These are phyloP conservation scores for Chinchilla lanigera DNA, from an alignment of 2,113 vertebrate genomes.

Conservation along the genomic window DNA sequence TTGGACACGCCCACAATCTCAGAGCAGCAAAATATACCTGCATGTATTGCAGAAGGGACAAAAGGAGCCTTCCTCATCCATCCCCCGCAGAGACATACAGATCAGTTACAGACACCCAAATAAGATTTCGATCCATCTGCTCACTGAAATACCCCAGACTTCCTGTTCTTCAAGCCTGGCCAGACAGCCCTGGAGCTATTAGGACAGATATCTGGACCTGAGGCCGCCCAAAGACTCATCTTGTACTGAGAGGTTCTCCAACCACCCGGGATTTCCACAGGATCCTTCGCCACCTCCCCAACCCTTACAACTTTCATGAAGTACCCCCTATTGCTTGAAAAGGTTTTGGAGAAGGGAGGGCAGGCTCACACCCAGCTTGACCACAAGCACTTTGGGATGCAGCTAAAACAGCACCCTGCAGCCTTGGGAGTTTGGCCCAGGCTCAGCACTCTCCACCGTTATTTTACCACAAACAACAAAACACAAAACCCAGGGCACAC, in stretches of 20 bases:
- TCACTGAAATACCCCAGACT: rapidly evolving
- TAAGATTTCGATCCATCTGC: neutral
- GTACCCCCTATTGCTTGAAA: neutral
- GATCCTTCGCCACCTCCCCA: neutral
- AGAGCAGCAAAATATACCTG: rapidly evolving
- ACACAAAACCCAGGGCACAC: neutral
- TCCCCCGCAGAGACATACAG: neutral
- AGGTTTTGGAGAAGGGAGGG: neutral
- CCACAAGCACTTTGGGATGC: neutral
- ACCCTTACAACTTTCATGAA: neutral
- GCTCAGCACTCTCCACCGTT: neutral
- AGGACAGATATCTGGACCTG: rapidly evolving
- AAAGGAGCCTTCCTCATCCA: too few relatives aligned
- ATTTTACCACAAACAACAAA: neutral
- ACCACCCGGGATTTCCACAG: too few relatives aligned
- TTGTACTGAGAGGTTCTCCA: neutral
- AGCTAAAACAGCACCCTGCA: neutral
- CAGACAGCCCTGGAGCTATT: neutral
- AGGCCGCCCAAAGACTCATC: neutral
- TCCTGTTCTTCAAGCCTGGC: neutral
- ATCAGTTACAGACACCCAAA: neutral
- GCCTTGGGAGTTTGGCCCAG: neutral
- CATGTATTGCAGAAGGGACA: neutral
- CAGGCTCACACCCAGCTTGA: neutral
- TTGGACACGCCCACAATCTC: neutral